These are phyloP conservation scores for Eretmochelys imbricata DNA, from an alignment of 2,113 vertebrate genomes.

Conservation along the genomic window DNA sequence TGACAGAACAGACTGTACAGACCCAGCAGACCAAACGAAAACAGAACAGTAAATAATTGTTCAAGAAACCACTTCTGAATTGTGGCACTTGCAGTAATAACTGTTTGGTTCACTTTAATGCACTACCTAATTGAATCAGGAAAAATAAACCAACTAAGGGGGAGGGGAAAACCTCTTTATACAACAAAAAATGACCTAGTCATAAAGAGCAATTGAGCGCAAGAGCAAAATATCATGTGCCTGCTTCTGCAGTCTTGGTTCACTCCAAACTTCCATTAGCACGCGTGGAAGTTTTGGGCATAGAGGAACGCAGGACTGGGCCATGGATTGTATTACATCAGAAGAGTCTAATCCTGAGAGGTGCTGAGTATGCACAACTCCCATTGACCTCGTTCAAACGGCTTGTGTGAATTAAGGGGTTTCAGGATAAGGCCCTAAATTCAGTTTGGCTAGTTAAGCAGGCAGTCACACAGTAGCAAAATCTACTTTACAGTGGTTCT, in stretches of 20 bases:
- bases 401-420: neutral
- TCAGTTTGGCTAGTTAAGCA: neutral
- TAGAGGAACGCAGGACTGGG: neutral
- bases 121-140: neutral
- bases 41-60: slow-evolving; percentile 32
- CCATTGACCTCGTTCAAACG: neutral
- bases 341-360: neutral
- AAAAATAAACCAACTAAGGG: neutral
- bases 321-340: neutral
- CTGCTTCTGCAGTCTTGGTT: neutral
- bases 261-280: neutral
- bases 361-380: neutral
- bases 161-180: neutral
- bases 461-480: neutral
- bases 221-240: neutral
- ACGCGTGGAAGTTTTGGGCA: neutral
- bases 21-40: slow-evolving; percentile 51
- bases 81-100: slow-evolving; percentile 31
- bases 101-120: neutral
- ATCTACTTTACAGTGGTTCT: too few relatives aligned
- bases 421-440: neutral
- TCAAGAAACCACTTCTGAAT: slow-evolving; percentile 44
- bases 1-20: slow-evolving; percentile 18
- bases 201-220: neutral
- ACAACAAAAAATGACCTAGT: neutral